Base-by-base conservation (phyloP, 2,888 invertebrate species). In the Caenorhabditis angaria region DNA sequence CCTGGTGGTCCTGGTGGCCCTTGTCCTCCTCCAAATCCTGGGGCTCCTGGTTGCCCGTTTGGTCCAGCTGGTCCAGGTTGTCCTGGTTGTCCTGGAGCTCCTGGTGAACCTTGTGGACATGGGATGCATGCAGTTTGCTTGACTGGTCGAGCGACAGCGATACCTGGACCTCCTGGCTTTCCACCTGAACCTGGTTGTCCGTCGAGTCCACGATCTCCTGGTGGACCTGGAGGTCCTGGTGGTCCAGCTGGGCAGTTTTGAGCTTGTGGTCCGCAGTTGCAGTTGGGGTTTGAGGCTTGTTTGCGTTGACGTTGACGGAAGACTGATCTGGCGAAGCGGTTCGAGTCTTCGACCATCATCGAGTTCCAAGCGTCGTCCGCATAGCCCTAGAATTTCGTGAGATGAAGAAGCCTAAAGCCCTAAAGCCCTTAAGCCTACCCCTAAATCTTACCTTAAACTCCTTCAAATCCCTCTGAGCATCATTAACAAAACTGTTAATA, bases 211-310 rank as follows among this genome's bases (percentile, higher is more conserved):
- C 59, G 63, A 25, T 76, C 72, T 76, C 75, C 75, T 10, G 66
- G 35, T 27, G 66, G 57, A 67, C 81, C 81, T 47, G 75, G 80
- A 20, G 79, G 76, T 65, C 82, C 82, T 29, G 69, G 74, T 32
- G 76, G 70, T 53, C 74, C 77, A 51, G n/a, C n/a, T n/a, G n/a
- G n/a, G n/a, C n/a, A n/a, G n/a, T n/a, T n/a, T n/a, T n/a, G n/a
- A n/a, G n/a, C 82, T 29, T 67, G 74, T 32, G 76, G 70, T 53
- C 74, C 77, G 50, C 81, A 81, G 50, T 65, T 62, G 65, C 80
- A 80, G 60, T 70, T 67, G 22, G 70, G 65, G 41, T 41, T 56
- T 69, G 69, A 32, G 71, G 66, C 18, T 58, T 72, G 72, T 57
- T 67, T 75, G 62, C 65, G 67, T 54, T 62, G 64, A 35, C 67